phyloP scores from a whole-genome alignment of 2,113 vertebrate species.

The Herpetotheres cachinnans region DNA sequence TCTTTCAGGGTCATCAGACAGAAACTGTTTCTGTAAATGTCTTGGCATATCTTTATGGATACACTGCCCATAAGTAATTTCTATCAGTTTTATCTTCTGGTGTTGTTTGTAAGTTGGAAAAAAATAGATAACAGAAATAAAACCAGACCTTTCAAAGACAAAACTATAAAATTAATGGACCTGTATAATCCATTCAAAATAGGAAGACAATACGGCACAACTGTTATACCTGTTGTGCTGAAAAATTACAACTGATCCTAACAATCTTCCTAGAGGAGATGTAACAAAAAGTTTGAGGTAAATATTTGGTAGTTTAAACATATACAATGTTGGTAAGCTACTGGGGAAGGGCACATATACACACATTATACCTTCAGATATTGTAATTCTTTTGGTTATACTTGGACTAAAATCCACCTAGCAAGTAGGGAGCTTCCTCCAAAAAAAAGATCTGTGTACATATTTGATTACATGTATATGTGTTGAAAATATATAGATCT shows the following conservation, averaged over 20 bases:
- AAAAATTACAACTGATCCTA: neutral
- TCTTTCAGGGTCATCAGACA: neutral
- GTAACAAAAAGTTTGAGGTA: neutral
- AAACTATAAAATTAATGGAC: neutral
- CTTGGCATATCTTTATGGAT: neutral
- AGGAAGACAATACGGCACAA: neutral
- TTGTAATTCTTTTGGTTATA: neutral
- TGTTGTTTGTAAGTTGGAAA: neutral
- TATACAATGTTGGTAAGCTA: neutral
- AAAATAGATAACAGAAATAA: neutral
- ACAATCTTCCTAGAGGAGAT: neutral
- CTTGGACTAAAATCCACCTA: neutral
- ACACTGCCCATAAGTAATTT: neutral
- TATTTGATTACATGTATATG: neutral
- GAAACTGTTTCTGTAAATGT: neutral
- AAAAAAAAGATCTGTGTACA: neutral
- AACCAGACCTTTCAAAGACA: neutral
- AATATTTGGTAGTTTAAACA: neutral
- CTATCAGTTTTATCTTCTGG: neutral
- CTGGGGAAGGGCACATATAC: neutral
- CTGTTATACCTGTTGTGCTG: accelerated
- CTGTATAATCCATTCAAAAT: neutral
- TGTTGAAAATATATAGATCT: neutral
- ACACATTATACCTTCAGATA: neutral
- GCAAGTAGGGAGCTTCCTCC: neutral